phyloP scores from a whole-genome alignment of 1,140 invertebrate genomes.

The Acromyrmex echinatior region DNA sequence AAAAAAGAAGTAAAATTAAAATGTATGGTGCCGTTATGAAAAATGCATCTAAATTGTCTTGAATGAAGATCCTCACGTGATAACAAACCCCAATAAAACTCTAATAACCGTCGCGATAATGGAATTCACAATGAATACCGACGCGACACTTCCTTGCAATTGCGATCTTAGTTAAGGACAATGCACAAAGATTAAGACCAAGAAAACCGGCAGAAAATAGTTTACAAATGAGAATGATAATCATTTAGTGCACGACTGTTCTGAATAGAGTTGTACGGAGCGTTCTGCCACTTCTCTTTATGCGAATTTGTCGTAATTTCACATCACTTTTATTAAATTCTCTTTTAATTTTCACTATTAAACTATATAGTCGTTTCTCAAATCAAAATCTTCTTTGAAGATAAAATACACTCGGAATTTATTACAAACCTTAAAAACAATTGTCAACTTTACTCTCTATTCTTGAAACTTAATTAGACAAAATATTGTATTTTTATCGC shows the following conservation, averaged over 20 bases:
- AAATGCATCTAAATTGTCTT: slow-evolving; percentile 10
- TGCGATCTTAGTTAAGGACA: neutral
- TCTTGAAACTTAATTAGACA: neutral
- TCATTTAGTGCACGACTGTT: neutral
- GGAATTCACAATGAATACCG: slow-evolving; percentile 37
- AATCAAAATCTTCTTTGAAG: neutral
- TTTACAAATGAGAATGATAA: slow-evolving; percentile 24
- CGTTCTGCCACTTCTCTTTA: neutral
- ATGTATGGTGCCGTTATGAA: neutral
- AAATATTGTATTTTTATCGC: neutral
- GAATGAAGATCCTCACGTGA: neutral
- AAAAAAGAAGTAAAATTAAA: neutral
- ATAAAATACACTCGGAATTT: neutral
- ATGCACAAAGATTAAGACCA: neutral
- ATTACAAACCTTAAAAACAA: neutral
- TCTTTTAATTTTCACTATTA: neutral
- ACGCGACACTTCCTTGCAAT: neutral
- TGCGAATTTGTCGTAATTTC: neutral
- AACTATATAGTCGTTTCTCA: neutral
- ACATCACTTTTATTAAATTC: neutral
- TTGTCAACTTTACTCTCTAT: neutral
- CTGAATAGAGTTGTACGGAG: neutral
- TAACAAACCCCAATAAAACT: slow-evolving; percentile 38
- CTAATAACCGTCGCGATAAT: slow-evolving; percentile 12
- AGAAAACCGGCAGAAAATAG: neutral